phyloP scores from a whole-genome alignment of 2,888 invertebrate species.

The Agonopterix subpropinquella region DNA sequence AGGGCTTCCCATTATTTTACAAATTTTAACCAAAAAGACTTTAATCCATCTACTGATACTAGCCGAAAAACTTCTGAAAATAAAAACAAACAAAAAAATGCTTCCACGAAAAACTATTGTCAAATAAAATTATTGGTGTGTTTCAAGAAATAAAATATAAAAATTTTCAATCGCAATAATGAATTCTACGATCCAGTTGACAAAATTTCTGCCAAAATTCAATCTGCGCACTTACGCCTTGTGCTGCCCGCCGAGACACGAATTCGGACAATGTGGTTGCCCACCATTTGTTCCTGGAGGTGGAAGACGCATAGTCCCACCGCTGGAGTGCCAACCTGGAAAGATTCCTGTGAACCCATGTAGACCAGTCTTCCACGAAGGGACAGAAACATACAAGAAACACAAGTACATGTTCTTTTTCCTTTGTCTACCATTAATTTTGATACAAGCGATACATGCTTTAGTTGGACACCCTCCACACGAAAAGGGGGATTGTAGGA shows the following conservation, averaged over 20 bases:
- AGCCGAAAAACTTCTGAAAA: too few species aligned
- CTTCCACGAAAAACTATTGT: too few species aligned
- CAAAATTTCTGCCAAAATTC: neutral
- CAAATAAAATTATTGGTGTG: too few species aligned
- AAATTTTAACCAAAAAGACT: too few species aligned
- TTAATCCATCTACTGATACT: too few species aligned
- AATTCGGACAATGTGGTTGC: conserved; percentile 31
- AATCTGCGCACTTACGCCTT: conserved; percentile 21
- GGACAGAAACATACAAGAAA: conserved; percentile 42
- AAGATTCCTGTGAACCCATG: conserved; percentile 37
- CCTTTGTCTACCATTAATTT: conserved; percentile 45
- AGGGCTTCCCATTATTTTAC: too few species aligned
- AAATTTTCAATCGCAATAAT: too few species aligned
- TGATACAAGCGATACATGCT: conserved; percentile 30
- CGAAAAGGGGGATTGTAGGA: conserved; percentile 44
- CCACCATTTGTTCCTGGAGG: conserved; percentile 28
- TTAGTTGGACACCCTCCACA: conserved; percentile 22
- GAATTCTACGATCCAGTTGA: too few species aligned
- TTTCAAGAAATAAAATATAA: too few species aligned
- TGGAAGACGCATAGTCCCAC: conserved; percentile 34
- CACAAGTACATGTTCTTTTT: conserved; percentile 43
- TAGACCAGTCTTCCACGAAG: conserved; percentile 37
- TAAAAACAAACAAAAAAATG: too few species aligned
- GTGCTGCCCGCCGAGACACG: conserved; percentile 38
- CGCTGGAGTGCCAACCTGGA: conserved; percentile 32